A percentile compares a stretch with the other conserved stretches of the same genome.
These are phyloP conservation scores for Hemicordylus capensis DNA, from an alignment of 2,113 vertebrate species.

Conservation along the genomic window DNA sequence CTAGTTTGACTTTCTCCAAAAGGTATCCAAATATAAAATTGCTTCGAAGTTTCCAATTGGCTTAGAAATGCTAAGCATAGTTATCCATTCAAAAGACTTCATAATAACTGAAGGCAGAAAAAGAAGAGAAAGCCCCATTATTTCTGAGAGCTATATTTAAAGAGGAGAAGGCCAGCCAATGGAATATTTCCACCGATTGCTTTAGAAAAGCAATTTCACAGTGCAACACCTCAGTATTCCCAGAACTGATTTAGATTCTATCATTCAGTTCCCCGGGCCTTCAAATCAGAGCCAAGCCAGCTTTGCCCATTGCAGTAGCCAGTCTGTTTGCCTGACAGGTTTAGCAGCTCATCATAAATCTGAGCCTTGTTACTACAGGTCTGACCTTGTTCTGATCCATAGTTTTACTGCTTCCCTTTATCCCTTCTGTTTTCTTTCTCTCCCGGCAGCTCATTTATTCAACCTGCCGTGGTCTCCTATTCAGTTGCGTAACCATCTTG, in stretches of 20 bases:
- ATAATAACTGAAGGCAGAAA: neutral
- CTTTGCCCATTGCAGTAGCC: constrained; percentile 44
- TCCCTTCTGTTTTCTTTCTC: constrained; percentile 26
- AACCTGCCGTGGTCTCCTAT: constrained; percentile 6
- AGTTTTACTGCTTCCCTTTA: constrained; percentile 26
- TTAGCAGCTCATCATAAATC: constrained; percentile 58
- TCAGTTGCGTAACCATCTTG: constrained; percentile 9
- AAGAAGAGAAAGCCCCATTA: constrained; percentile 2
- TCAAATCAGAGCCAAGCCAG: constrained; percentile 23
- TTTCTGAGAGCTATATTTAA: constrained; percentile 42
- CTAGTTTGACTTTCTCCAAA: neutral
- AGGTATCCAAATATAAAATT: neutral
- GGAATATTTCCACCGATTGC: constrained; percentile 36
- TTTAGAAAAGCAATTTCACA: constrained; percentile 66
- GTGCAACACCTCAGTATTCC: constrained; percentile 47
- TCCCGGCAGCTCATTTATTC: constrained; percentile 31
- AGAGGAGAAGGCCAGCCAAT: constrained; percentile 30
- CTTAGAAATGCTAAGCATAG: neutral
- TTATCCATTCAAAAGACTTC: neutral
- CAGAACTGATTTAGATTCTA: constrained; percentile 63
- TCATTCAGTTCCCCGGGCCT: constrained; percentile 57
- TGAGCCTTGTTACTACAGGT: constrained; percentile 53
- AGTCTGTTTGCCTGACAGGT: constrained; percentile 48
- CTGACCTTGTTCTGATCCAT: constrained; percentile 51
- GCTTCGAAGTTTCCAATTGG: neutral